Percentiles rank a stretch among this genome's conserved stretches.
These are phyloP conservation scores for Stegodyphus mimosarum DNA, from an alignment of 1,140 invertebrate genomes.

Conservation along the genomic window DNA sequence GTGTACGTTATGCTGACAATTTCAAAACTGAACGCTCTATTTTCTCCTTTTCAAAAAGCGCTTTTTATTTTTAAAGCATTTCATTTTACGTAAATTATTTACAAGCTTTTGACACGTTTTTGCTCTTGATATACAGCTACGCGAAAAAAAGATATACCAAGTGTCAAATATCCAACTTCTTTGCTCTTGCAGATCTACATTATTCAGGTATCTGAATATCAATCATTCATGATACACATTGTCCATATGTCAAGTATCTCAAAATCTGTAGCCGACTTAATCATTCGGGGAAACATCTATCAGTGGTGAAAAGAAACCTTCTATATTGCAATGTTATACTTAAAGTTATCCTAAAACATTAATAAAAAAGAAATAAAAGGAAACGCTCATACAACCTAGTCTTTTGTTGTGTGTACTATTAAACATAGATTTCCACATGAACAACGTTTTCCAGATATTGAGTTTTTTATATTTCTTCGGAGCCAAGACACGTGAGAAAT, in stretches of 20 bases:
- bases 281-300: too few relatives aligned
- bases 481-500: too few relatives aligned
- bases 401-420: too few relatives aligned
- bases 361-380: too few relatives aligned
- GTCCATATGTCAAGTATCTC: background rate
- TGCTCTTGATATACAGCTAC: background rate
- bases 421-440: too few relatives aligned
- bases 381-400: too few relatives aligned
- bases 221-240: slow-evolving; percentile 30
- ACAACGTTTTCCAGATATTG: too few relatives aligned
- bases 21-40: background rate
- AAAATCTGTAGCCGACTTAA: background rate
- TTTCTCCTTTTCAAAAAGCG: background rate
- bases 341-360: too few relatives aligned
- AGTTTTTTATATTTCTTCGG: too few relatives aligned
- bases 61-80: background rate
- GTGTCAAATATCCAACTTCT: slow-evolving; percentile 26
- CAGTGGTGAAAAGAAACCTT: too few relatives aligned
- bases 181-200: background rate
- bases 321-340: too few relatives aligned
- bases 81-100: slow-evolving; percentile 13
- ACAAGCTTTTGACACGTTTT: slow-evolving; percentile 13
- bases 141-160: background rate
- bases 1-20: background rate
- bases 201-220: background rate